Percentiles rank a stretch among this genome's conserved stretches.
Evolutionary conservation across 2,113 vertebrate genomes (phyloP).

Genomic region (Podarcis muralis): DNA sequence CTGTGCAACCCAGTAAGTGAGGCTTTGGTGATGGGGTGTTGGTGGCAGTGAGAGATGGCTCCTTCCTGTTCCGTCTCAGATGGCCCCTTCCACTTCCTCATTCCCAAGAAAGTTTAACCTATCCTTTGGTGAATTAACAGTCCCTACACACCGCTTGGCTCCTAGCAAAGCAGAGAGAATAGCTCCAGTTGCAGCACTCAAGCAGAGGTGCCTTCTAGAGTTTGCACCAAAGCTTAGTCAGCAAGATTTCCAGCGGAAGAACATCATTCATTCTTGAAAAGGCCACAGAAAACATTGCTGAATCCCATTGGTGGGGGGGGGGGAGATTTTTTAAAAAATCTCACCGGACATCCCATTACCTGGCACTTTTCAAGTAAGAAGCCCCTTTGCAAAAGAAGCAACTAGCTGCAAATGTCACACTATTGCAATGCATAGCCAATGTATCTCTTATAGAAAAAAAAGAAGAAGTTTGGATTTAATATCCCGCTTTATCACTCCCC

Average conservation of each 20-base stretch:
- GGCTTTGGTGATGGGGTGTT: too few relatives aligned
- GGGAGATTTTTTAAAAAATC: not conserved
- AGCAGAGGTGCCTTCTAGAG: not conserved
- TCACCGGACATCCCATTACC: not conserved
- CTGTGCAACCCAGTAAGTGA: too few relatives aligned
- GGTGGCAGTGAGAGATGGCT: too few relatives aligned
- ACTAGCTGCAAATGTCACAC: not conserved
- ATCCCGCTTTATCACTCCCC: too few relatives aligned
- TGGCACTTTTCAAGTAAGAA: not conserved
- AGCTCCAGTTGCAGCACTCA: not conserved
- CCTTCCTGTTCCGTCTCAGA: too few relatives aligned
- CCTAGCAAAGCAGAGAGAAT: not conserved
- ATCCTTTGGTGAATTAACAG: not conserved
- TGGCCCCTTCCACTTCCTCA: too few relatives aligned
- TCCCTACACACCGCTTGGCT: not conserved
- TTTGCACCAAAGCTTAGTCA: not conserved
- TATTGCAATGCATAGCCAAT: not conserved
- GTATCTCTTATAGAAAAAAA: not conserved
- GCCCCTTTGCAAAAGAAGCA: constrained; percentile 21
- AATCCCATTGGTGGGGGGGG: not conserved
- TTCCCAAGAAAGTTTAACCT: not conserved
- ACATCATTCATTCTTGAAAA: not conserved
- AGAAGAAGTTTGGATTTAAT: too few relatives aligned
- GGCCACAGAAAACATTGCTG: not conserved
- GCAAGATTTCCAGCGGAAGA: not conserved